Evolutionary conservation across 2,113 vertebrate species (phyloP).

Genomic region (Enhydra lutris): DNA sequence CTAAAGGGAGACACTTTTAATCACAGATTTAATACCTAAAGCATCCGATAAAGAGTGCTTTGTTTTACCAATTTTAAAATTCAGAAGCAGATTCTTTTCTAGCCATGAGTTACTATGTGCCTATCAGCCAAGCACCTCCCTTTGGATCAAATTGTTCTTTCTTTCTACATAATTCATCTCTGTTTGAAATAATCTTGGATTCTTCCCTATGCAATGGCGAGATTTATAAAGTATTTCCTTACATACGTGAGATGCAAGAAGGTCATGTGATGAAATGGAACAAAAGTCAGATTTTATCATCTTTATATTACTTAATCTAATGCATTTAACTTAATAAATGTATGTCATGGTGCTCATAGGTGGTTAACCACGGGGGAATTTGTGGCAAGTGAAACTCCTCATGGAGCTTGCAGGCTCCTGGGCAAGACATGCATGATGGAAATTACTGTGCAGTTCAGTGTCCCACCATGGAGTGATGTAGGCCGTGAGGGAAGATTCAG

Average conservation of each 20-base stretch:
- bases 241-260: neutral
- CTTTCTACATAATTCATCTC: neutral
- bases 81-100: neutral
- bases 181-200: neutral
- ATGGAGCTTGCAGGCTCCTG: neutral
- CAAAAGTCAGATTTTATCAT: neutral
- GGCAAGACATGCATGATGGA: too few relatives aligned
- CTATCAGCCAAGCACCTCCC: neutral
- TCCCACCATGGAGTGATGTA: neutral
- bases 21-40: neutral
- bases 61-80: neutral
- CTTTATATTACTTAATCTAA: neutral
- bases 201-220: neutral
- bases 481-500: neutral
- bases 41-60: neutral
- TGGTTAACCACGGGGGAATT: neutral
- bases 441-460: accelerated
- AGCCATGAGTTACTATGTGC: neutral
- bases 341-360: too few relatives aligned
- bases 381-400: neutral
- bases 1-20: neutral
- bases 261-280: neutral
- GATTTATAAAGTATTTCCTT: neutral
- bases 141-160: neutral
- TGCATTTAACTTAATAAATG: neutral